A percentile compares a stretch with the other conserved stretches of the same genome.
Conservation (phyloP, 2,797 vertebrate species). For the Lateolabrax maculatus region DNA sequence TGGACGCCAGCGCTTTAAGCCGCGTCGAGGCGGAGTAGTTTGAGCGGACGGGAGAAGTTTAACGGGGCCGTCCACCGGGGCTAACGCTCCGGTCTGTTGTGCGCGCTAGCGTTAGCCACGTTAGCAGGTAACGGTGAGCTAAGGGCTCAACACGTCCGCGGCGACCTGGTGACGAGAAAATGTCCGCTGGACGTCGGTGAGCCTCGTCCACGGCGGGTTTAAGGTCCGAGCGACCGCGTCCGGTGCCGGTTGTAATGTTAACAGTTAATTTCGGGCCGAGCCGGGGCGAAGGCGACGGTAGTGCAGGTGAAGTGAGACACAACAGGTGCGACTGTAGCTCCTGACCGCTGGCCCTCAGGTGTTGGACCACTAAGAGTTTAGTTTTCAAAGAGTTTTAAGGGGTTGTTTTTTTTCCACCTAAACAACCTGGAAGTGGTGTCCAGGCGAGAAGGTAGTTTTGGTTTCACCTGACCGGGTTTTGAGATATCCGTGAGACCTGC, state of each 20-base stretch:
- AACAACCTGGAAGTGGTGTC: no score
- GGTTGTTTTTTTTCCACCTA: no score
- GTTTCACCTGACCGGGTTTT: constrained; percentile 5
- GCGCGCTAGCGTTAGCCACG: constrained; percentile 62
- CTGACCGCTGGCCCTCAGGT: constrained; percentile 39
- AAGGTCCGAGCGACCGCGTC: accelerated
- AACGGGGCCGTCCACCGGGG: no score
- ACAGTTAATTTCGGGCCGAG: background rate
- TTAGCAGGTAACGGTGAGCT: constrained; percentile 51
- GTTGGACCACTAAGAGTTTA: background rate
- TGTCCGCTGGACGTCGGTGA: accelerated
- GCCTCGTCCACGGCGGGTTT: accelerated
- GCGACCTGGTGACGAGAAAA: background rate
- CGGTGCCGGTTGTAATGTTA: no score
- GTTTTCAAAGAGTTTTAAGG: background rate
- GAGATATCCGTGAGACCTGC: constrained; percentile 12
- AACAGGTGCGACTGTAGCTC: constrained; percentile 51
- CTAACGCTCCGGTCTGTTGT: constrained; percentile 44
- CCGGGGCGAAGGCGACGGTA: background rate
- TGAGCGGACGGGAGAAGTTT: no score
- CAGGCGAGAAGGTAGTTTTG: background rate
- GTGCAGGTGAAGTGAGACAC: background rate
- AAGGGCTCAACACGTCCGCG: background rate
- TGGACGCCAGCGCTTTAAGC: no score
- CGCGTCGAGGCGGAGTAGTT: no score